Conservation (phyloP, 2,888 invertebrate genomes). For the Lymantria dispar region DNA sequence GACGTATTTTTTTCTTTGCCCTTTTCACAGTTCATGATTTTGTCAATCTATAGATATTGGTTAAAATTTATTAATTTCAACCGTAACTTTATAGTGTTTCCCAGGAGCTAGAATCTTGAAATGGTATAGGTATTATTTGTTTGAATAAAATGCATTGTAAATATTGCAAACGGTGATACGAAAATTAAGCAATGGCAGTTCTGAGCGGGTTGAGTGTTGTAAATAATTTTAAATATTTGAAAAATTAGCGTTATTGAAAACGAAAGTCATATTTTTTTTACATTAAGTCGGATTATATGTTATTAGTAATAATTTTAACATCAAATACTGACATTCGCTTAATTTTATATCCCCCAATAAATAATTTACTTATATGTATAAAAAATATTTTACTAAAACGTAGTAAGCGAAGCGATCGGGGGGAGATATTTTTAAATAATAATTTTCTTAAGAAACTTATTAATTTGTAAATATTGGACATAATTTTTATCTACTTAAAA, state of each 20-base stretch:
- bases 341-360: not conserved
- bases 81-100: too few species aligned
- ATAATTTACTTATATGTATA: not conserved
- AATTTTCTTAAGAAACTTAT: slow-evolving; percentile 28
- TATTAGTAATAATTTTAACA: not conserved
- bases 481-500: slow-evolving; percentile 26
- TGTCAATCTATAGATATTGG: too few species aligned
- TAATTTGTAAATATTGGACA: slow-evolving; percentile 38
- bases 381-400: not conserved
- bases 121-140: slow-evolving; percentile 2
- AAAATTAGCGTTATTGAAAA: not conserved
- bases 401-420: not conserved
- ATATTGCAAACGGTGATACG: not conserved
- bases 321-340: slow-evolving; percentile 1
- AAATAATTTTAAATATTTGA: slow-evolving; percentile 1
- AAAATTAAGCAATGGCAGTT: slow-evolving; percentile 4
- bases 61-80: too few species aligned
- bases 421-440: slow-evolving; percentile 20
- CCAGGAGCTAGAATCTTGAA: not conserved
- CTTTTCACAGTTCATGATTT: too few species aligned
- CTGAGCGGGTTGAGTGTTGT: not conserved
- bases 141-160: slow-evolving; percentile 3
- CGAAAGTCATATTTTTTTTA: not conserved
- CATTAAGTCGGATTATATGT: not conserved
- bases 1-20: too few species aligned